A percentile compares a stretch with the other conserved stretches of the same genome.
phyloP scores from a whole-genome alignment of 2,113 vertebrate genomes.

The Anser brachyrhynchus region DNA sequence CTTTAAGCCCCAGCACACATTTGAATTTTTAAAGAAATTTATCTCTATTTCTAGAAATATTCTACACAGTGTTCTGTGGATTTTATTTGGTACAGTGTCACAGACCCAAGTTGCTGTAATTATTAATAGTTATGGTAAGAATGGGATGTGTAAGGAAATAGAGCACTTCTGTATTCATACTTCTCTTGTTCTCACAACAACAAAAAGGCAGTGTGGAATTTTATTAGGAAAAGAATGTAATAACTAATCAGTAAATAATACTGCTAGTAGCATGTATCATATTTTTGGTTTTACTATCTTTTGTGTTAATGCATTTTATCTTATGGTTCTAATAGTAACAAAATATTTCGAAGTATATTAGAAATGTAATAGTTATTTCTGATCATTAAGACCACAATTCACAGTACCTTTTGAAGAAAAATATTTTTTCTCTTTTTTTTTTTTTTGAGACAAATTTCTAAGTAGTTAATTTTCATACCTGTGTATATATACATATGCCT shows the following conservation, averaged over 20 bases:
- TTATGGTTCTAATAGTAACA: background rate
- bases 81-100: background rate
- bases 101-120: background rate
- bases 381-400: background rate
- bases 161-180: background rate
- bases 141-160: background rate
- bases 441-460: background rate
- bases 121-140: background rate
- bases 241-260: background rate
- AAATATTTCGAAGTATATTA: background rate
- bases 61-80: background rate
- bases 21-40: background rate
- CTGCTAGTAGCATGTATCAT: background rate
- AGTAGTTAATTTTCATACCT: background rate
- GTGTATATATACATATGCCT: background rate
- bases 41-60: background rate
- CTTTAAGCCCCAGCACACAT: background rate
- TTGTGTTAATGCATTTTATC: background rate
- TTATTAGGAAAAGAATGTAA: background rate
- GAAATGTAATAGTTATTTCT: background rate
- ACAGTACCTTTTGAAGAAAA: background rate
- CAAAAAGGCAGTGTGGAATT: background rate
- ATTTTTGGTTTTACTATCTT: background rate
- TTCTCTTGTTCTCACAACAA: background rate
- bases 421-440: fast-evolving